Conservation (phyloP, 2,888 invertebrate species). For the Girardia tigrina region DNA sequence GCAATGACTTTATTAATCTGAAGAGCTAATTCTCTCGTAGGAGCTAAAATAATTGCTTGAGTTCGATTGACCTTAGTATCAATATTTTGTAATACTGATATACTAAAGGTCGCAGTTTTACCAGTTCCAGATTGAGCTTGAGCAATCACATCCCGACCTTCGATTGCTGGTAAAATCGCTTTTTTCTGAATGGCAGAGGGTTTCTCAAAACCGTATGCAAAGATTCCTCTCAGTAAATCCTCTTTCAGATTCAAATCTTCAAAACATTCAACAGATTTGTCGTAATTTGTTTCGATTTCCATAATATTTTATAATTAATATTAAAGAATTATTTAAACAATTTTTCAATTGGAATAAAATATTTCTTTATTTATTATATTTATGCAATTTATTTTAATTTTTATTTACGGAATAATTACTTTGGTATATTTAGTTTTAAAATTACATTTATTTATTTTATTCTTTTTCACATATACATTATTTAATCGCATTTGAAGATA, state of each 20-base stretch:
- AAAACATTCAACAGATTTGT: constrained; percentile 55
- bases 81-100: constrained; percentile 73
- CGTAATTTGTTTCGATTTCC: constrained; percentile 36
- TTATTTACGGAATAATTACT: too few relatives aligned
- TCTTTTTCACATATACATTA: too few relatives aligned
- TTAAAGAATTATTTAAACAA: too few relatives aligned
- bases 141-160: constrained; percentile 80
- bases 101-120: constrained; percentile 97
- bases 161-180: constrained; percentile 84
- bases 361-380: too few relatives aligned
- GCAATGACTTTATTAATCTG: constrained; percentile 60
- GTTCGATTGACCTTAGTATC: constrained; percentile 62
- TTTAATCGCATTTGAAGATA: too few relatives aligned
- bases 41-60: constrained; percentile 92
- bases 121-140: constrained; percentile 99
- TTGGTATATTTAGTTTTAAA: too few relatives aligned
- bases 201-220: constrained; percentile 98
- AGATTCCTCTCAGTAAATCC: constrained; percentile 86
- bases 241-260: constrained; percentile 95
- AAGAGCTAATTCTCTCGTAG: constrained; percentile 70
- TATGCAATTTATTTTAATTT: too few relatives aligned
- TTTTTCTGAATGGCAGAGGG: constrained; percentile 98
- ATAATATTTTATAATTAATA: too few relatives aligned
- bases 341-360: too few relatives aligned
- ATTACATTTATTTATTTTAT: too few relatives aligned